Base-by-base conservation (phyloP, 1,140 invertebrate genomes). In the Cryptotermes secundus region DNA sequence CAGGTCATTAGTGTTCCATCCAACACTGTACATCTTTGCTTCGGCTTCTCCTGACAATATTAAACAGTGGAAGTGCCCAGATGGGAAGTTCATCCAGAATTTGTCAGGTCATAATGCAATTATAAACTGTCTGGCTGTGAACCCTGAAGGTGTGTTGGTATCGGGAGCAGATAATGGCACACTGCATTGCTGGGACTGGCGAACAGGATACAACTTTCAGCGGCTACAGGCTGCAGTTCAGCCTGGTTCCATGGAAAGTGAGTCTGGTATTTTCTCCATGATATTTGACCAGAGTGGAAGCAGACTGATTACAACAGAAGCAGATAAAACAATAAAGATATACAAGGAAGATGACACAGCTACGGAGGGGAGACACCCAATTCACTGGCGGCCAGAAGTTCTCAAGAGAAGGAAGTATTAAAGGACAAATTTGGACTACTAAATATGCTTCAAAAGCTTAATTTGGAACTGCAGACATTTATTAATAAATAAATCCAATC, bases 141-240 rank as follows among this genome's bases (percentile, higher is more conserved):
- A 99, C 91, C 91, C 93, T 7, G 98, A 99, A 87, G 97, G 97
- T 0, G 98, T 99, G 36, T 90, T 99, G 7, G 98, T 99, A 7
- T 99, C 98, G 42, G 99, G 98, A 81, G 99, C 97, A 83, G 99
- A 99, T 89, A 99, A 99, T 91, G 99, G 99, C n/a, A 98, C 98
- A 16, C 93, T 99, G 91, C 94, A 97, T 89, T 97, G 98, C 87
- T 99, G 98, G 99, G 99, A 99, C 90, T 99, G 99, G 98, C 93
- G 96, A 87, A 99, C 98, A 26, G 99, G 98, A 81, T 96, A 99
- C 88, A 99, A 99, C 91, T 99, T 99, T 90, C 98, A 99, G 91
- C 92, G 97, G 86, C 89, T 97, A 65, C 94, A 99, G 93, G 95
- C 97, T 2, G 95, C 96, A 24, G 97, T 98, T 3, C 98, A 99